Evolutionary conservation across 2,888 invertebrate species (phyloP).

Genomic region (Empis stercorea): DNA sequence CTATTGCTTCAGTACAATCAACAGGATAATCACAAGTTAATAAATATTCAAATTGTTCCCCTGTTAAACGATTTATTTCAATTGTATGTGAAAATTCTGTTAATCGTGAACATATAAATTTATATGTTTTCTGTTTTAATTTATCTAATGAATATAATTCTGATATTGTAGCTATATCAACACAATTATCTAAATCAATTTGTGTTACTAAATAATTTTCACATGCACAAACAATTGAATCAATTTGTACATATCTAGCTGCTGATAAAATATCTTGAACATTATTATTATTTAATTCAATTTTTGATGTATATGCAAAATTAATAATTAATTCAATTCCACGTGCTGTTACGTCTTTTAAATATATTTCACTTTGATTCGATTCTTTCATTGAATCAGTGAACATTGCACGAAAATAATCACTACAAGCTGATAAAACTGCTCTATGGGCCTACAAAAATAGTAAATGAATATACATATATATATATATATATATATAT

Average conservation of each 20-base stretch:
- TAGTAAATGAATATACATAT: too few species aligned
- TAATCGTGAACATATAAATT: constrained; percentile 51
- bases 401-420: constrained; percentile 66
- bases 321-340: constrained; percentile 52
- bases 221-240: constrained; percentile 52
- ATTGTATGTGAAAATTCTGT: constrained; percentile 45
- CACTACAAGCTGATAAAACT: constrained; percentile 57
- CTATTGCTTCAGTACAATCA: constrained; percentile 50
- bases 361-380: constrained; percentile 46
- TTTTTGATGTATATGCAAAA: constrained; percentile 54
- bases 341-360: constrained; percentile 52
- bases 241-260: constrained; percentile 52
- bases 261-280: constrained; percentile 56
- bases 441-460: constrained; percentile 48
- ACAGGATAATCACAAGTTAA: constrained; percentile 54
- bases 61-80: constrained; percentile 47
- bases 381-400: constrained; percentile 55
- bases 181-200: constrained; percentile 55
- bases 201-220: constrained; percentile 51
- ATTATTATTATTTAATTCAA: constrained; percentile 47
- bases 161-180: constrained; percentile 55
- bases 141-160: constrained; percentile 51
- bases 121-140: constrained; percentile 46
- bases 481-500: too few species aligned
- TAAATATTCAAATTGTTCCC: constrained; percentile 47